Conservation (phyloP, 2,797 vertebrate species). For the Poecilia velifera region DNA sequence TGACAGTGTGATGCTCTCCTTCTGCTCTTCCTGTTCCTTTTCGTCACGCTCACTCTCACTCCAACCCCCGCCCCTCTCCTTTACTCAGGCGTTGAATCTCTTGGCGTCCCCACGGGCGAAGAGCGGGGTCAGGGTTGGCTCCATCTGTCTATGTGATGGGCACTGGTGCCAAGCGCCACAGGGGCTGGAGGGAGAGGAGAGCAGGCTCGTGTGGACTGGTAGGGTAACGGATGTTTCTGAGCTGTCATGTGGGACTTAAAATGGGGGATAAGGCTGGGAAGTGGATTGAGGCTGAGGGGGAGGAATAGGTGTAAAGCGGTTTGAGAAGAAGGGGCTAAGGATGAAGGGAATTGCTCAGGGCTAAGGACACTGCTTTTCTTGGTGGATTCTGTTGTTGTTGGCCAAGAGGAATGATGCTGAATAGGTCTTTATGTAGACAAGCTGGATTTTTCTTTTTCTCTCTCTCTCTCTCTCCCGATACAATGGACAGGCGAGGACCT, state of each 20-base stretch:
- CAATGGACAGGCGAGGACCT: slow-evolving; percentile 53
- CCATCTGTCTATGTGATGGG: slow-evolving; percentile 78
- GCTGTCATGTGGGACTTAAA: slow-evolving; percentile 64
- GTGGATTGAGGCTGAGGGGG: neutral
- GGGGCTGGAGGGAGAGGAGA: slow-evolving; percentile 67
- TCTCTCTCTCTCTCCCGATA: slow-evolving; percentile 52
- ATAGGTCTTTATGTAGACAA: slow-evolving; percentile 65
- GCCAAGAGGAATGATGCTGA: slow-evolving; percentile 55
- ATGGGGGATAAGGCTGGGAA: slow-evolving; percentile 39
- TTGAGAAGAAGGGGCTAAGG: slow-evolving; percentile 17
- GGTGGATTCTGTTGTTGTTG: slow-evolving; percentile 25
- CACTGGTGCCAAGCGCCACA: slow-evolving; percentile 73
- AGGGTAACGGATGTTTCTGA: slow-evolving; percentile 67
- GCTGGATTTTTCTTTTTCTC: slow-evolving; percentile 53
- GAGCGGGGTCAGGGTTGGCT: slow-evolving; percentile 79
- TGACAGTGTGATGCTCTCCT: slow-evolving; percentile 58
- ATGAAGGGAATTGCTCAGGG: neutral
- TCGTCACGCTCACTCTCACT: slow-evolving; percentile 16
- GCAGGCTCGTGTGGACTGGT: slow-evolving; percentile 48
- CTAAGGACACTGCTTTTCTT: slow-evolving; percentile 23
- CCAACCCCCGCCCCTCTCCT: slow-evolving; percentile 50
- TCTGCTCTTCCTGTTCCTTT: slow-evolving; percentile 40
- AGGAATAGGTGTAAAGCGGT: slow-evolving; percentile 20
- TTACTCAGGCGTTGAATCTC: slow-evolving; percentile 65
- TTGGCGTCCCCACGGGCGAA: slow-evolving; percentile 64